phyloP scores from a whole-genome alignment of 1,140 invertebrate species.

The Saccostrea echinata region DNA sequence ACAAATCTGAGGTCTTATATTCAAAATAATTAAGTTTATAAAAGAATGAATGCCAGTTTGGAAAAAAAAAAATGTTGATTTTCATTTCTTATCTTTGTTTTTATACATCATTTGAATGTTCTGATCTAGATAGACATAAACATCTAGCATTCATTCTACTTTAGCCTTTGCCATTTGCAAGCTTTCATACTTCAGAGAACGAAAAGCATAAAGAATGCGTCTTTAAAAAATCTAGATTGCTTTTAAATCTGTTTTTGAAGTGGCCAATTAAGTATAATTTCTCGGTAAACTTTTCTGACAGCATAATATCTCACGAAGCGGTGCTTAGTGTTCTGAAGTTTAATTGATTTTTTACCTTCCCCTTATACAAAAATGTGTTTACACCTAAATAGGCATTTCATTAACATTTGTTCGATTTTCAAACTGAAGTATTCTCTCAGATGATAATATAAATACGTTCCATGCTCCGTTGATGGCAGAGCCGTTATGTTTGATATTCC shows the following conservation, averaged over 20 bases:
- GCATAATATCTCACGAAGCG: not conserved
- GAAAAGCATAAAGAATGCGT: not conserved
- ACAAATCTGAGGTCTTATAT: no score
- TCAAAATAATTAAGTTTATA: no score
- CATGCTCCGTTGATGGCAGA: not conserved
- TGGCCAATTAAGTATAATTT: constrained; percentile 22
- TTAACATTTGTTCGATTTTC: constrained; percentile 36
- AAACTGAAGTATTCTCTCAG: not conserved
- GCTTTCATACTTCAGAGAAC: constrained; percentile 7
- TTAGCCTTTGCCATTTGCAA: not conserved
- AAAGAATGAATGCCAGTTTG: no score
- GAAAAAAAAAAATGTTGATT: not conserved
- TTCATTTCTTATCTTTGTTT: not conserved
- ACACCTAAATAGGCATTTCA: not conserved
- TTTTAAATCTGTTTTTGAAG: constrained; percentile 29
- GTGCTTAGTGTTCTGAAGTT: constrained; percentile 10
- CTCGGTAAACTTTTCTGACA: constrained; percentile 17
- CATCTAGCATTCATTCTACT: not conserved
- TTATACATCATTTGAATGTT: not conserved
- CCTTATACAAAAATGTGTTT: not conserved
- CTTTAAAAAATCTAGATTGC: not conserved
- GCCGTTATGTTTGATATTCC: not conserved
- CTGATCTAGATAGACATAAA: not conserved
- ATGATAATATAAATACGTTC: not conserved
- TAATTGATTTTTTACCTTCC: constrained; percentile 1